Conservation (phyloP, 2,113 vertebrate genomes). For the Propithecus coquereli region DNA sequence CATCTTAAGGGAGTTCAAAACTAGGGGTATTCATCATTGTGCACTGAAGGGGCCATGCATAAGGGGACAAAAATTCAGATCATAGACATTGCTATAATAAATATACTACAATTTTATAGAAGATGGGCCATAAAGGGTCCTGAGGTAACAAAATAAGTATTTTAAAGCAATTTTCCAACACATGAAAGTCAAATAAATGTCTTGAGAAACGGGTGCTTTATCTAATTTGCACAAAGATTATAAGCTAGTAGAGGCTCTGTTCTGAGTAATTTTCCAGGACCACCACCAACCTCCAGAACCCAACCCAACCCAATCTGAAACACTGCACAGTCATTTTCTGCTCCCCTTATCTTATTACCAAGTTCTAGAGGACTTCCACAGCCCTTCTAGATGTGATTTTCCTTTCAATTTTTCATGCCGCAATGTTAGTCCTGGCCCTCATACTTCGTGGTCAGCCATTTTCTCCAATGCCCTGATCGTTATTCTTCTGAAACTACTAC, state of each 20-base stretch:
- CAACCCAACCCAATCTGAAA: neutral
- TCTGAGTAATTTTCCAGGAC: slow-evolving; percentile 14
- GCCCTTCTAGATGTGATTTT: neutral
- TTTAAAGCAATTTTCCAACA: neutral
- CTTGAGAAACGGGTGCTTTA: slow-evolving; percentile 10
- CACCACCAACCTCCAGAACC: neutral
- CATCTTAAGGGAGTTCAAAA: slow-evolving; percentile 2
- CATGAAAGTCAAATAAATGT: neutral
- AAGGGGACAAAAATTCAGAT: neutral
- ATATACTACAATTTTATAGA: neutral
- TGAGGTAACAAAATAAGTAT: neutral
- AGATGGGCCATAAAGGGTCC: neutral
- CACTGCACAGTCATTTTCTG: neutral
- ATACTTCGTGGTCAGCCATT: neutral
- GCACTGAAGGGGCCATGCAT: neutral
- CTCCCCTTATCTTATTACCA: neutral
- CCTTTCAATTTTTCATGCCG: neutral
- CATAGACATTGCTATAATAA: neutral
- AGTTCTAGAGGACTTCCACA: neutral
- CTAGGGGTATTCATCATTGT: neutral
- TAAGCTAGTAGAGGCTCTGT: neutral
- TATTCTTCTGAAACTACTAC: neutral
- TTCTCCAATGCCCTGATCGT: slow-evolving; percentile 30
- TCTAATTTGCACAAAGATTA: slow-evolving; percentile 3
- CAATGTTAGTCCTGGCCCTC: neutral